phyloP scores from a whole-genome alignment of 2,113 vertebrate genomes.

The Barbus barbus region DNA sequence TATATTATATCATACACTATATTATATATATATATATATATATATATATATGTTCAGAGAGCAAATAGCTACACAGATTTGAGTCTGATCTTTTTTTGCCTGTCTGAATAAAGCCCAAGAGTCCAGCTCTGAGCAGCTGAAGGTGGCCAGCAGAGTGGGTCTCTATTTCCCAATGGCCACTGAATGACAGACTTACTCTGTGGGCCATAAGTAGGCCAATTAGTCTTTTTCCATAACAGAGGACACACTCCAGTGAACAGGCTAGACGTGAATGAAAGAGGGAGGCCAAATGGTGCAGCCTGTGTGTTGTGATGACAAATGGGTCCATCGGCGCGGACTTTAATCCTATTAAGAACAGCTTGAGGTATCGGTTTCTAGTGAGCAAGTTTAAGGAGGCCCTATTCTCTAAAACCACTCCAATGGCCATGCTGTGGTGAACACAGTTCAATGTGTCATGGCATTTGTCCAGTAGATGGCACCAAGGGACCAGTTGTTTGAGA shows the following conservation, averaged over 20 bases:
- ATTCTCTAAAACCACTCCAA: slow-evolving; percentile 14
- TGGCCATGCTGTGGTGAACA: background rate
- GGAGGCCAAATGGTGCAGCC: slow-evolving; percentile 51
- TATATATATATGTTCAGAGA: too few relatives aligned
- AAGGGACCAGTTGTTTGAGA: slow-evolving; percentile 58
- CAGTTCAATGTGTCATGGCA: background rate
- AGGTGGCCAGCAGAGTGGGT: slow-evolving; percentile 65
- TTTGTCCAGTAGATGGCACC: slow-evolving; percentile 73
- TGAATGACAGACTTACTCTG: slow-evolving; percentile 80
- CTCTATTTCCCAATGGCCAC: slow-evolving; percentile 67
- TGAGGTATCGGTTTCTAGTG: slow-evolving; percentile 33
- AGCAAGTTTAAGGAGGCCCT: slow-evolving; percentile 19
- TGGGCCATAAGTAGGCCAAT: slow-evolving; percentile 71
- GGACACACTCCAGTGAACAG: slow-evolving; percentile 57
- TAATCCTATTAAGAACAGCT: slow-evolving; percentile 42
- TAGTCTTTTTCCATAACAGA: slow-evolving; percentile 68
- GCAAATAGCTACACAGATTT: background rate
- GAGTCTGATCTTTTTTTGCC: background rate
- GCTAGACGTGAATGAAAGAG: slow-evolving; percentile 65
- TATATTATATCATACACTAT: too few relatives aligned
- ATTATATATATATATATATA: too few relatives aligned
- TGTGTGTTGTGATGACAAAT: slow-evolving; percentile 57
- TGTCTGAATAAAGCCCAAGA: background rate
- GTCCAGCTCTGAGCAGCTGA: slow-evolving; percentile 69
- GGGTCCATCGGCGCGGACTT: slow-evolving; percentile 39